Conservation (phyloP, 2,113 vertebrate species). For the Corydoras maculifer region DNA sequence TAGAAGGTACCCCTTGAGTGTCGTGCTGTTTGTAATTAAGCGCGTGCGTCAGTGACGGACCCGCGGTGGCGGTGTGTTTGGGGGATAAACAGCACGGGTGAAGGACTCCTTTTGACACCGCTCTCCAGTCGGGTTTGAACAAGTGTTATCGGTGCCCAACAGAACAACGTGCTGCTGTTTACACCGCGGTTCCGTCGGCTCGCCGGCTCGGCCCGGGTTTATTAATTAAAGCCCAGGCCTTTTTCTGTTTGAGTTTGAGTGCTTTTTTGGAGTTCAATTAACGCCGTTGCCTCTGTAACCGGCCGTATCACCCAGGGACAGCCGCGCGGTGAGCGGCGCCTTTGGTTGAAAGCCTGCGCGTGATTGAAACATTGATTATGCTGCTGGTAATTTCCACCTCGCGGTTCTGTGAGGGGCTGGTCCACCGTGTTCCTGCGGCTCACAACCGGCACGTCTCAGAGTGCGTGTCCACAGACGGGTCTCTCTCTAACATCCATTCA, state of each 20-base stretch:
- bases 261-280: conserved; percentile 21
- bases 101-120: conserved; percentile 30
- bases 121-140: conserved; percentile 43
- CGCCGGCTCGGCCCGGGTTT: conserved; percentile 13
- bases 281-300: conserved; percentile 7
- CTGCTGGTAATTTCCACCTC: conserved; percentile 17
- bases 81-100: background rate
- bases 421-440: too few relatives aligned
- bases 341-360: conserved; percentile 5
- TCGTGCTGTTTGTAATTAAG: conserved; percentile 44
- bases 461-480: too few relatives aligned
- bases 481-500: too few relatives aligned
- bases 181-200: conserved; percentile 27
- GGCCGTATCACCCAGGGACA: conserved; percentile 30
- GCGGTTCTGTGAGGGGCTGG: too few relatives aligned
- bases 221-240: conserved; percentile 33
- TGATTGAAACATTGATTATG: conserved; percentile 36
- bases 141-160: conserved; percentile 35
- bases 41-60: conserved; percentile 10
- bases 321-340: conserved; percentile 25
- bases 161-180: conserved; percentile 34
- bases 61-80: background rate
- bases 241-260: conserved; percentile 29
- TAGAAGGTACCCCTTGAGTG: conserved; percentile 32
- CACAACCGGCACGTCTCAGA: too few relatives aligned